phyloP scores from a whole-genome alignment of 2,113 vertebrate genomes.

The Prolemur simus region DNA sequence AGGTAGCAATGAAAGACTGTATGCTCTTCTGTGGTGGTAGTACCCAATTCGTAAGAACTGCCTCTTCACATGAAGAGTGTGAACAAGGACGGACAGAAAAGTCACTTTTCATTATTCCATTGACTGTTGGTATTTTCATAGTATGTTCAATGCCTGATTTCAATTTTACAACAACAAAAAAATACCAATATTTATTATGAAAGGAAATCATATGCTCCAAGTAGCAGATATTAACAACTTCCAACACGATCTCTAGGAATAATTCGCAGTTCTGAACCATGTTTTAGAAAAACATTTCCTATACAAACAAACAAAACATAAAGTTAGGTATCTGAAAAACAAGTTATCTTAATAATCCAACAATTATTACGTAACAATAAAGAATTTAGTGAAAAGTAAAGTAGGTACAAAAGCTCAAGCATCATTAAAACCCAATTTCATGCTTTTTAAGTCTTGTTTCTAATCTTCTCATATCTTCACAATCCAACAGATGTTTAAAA shows the following conservation, averaged over 20 bases:
- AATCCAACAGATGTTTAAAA: not conserved
- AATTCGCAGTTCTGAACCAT: constrained; percentile 87
- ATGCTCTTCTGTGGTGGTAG: not conserved
- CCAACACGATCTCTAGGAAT: constrained; percentile 90
- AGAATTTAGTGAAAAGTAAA: not conserved
- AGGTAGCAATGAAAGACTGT: not conserved
- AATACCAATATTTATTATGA: constrained; percentile 57
- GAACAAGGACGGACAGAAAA: not conserved
- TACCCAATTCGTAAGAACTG: not conserved
- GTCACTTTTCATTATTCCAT: not conserved
- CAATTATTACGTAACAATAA: not conserved
- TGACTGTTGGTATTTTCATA: not conserved
- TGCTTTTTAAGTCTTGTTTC: not conserved
- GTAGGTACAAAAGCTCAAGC: not conserved
- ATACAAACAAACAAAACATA: constrained; percentile 56
- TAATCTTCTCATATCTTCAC: not conserved
- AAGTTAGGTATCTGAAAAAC: constrained; percentile 40
- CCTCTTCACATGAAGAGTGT: not conserved
- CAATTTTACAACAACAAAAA: constrained; percentile 65
- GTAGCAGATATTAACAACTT: constrained; percentile 68
- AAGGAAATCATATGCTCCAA: not conserved
- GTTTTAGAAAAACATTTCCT: constrained; percentile 90
- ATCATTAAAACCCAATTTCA: not conserved
- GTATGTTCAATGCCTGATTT: constrained; percentile 11
- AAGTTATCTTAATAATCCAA: not conserved